These are phyloP conservation scores for Sorex araneus DNA, from an alignment of 2,113 vertebrate species.

Conservation along the genomic window DNA sequence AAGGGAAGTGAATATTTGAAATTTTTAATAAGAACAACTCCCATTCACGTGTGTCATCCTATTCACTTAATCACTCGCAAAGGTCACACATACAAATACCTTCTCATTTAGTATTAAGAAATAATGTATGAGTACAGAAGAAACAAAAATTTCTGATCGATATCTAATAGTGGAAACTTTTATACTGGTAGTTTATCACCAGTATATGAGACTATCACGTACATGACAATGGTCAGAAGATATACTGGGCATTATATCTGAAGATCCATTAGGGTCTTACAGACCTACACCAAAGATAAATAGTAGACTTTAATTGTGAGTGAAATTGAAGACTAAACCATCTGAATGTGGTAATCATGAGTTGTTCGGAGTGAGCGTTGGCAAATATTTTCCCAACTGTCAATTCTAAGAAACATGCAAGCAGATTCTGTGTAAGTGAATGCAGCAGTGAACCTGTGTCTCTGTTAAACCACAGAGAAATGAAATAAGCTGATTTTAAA, in stretches of 20 bases:
- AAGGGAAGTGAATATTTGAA: not conserved
- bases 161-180: not conserved
- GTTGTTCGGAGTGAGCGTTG: constrained; percentile 74
- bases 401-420: constrained; percentile 73
- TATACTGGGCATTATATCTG: constrained; percentile 38
- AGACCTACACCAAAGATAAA: constrained; percentile 66
- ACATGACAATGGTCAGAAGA: constrained; percentile 6
- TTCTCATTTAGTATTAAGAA: not conserved
- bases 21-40: not conserved
- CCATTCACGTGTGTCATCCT: not conserved
- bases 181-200: not conserved
- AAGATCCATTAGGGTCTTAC: not conserved
- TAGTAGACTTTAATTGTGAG: constrained; percentile 54
- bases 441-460: constrained; percentile 75
- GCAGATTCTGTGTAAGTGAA: constrained; percentile 75
- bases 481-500: constrained; percentile 86
- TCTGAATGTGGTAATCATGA: constrained; percentile 71
- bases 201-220: not conserved
- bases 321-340: constrained; percentile 67
- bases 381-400: constrained; percentile 83
- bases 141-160: not conserved
- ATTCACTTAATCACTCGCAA: not conserved
- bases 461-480: constrained; percentile 73
- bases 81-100: not conserved
- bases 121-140: not conserved